Evolutionary conservation across 2,113 vertebrate genomes (phyloP).

Genomic region (Pampusana beccarii): DNA sequence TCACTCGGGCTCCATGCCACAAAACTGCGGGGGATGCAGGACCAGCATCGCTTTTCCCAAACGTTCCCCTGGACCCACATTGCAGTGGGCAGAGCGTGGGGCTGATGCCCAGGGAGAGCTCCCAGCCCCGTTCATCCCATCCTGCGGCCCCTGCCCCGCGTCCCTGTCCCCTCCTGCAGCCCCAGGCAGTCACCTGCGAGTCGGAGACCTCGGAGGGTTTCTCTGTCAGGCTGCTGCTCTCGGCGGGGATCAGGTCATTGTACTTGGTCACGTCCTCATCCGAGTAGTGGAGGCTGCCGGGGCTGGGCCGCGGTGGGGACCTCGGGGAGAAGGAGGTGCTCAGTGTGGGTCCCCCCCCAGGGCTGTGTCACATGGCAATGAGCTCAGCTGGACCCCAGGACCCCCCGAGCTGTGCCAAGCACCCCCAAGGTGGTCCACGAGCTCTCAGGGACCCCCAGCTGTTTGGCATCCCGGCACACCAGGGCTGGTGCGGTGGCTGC

Average conservation of each 20-base stretch:
- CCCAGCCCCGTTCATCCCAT: background rate
- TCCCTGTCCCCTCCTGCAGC: background rate
- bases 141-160: background rate
- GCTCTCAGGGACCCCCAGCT: background rate
- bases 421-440: accelerated
- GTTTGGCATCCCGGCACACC: background rate
- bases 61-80: accelerated
- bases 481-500: background rate
- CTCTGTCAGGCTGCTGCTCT: conserved; percentile 96
- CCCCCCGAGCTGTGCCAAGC: accelerated
- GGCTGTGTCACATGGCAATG: background rate
- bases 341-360: accelerated
- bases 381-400: accelerated
- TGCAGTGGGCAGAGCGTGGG: background rate
- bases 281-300: conserved; percentile 94
- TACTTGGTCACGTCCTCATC: conserved; percentile 98
- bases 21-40: accelerated
- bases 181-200: conserved; percentile 83
- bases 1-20: accelerated
- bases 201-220: conserved; percentile 95
- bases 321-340: conserved; percentile 49
- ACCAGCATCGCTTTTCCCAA: background rate
- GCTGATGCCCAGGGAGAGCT: background rate
- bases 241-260: conserved; percentile 93
- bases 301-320: conserved; percentile 94